A percentile compares a stretch with the other conserved stretches of the same genome.
Evolutionary conservation across 2,888 invertebrate species (phyloP).

Genomic region (Coremacera marginata): DNA sequence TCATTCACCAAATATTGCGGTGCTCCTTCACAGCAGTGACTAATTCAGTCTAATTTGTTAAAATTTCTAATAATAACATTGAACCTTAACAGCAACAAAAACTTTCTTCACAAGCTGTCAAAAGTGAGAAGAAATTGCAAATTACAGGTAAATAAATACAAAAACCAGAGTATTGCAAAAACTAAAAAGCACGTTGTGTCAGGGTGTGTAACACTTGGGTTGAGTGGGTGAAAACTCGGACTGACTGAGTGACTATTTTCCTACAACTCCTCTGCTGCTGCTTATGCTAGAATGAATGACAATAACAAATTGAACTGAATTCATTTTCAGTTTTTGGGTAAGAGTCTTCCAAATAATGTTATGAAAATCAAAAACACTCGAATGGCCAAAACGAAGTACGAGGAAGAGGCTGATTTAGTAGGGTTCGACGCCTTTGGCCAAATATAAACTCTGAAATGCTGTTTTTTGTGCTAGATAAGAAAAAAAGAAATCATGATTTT

Average conservation of each 20-base stretch:
- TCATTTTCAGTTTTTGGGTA: background rate
- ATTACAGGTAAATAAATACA: slow-evolving; percentile 15
- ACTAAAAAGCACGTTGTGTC: background rate
- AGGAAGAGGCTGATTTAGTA: background rate
- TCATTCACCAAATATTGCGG: background rate
- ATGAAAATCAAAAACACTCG: background rate
- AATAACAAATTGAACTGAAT: slow-evolving; percentile 22
- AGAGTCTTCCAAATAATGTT: slow-evolving; percentile 11
- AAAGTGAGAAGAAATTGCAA: slow-evolving; percentile 11
- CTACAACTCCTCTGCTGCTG: background rate
- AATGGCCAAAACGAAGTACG: background rate
- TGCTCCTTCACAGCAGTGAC: background rate
- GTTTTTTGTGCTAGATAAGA: too few relatives aligned
- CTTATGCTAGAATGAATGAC: background rate
- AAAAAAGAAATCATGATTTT: background rate
- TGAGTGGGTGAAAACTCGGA: background rate
- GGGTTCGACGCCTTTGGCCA: background rate
- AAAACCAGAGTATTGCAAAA: background rate
- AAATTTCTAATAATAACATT: slow-evolving; percentile 21
- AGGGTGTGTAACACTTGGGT: background rate
- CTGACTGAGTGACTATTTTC: too few relatives aligned
- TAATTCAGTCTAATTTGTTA: slow-evolving; percentile 15
- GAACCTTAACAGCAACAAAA: slow-evolving; percentile 19
- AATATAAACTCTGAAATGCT: too few relatives aligned
- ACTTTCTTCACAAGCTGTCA: background rate